phyloP scores from a whole-genome alignment of 2,888 invertebrate species.

The Andrena hattorfiana region DNA sequence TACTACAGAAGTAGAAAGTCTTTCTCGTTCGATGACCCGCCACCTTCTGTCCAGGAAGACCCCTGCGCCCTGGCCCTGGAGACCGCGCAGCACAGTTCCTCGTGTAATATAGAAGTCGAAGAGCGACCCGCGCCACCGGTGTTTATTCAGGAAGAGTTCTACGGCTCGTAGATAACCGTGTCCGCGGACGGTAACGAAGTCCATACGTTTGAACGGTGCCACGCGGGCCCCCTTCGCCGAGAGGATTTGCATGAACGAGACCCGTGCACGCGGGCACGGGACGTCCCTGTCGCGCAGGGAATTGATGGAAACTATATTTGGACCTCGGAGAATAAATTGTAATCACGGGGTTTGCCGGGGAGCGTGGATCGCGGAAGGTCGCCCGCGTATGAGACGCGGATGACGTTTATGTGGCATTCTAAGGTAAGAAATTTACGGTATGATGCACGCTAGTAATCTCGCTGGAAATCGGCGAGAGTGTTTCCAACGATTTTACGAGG shows the following conservation, averaged over 20 bases:
- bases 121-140: constrained; percentile 48
- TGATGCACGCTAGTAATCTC: background rate
- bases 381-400: constrained; percentile 34
- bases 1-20: constrained; percentile 74
- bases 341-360: constrained; percentile 33
- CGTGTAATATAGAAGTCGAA: constrained; percentile 66
- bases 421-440: constrained; percentile 34
- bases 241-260: constrained; percentile 57
- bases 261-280: constrained; percentile 6
- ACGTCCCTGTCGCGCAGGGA: constrained; percentile 26
- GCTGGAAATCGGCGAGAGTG: constrained; percentile 30
- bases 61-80: constrained; percentile 46
- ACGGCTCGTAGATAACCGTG: constrained; percentile 65
- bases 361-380: constrained; percentile 45
- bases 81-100: constrained; percentile 24
- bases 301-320: constrained; percentile 63
- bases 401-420: constrained; percentile 50
- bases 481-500: constrained; percentile 12
- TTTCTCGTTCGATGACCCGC: constrained; percentile 73
- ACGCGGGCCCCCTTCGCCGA: background rate
- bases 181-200: constrained; percentile 63
- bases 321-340: constrained; percentile 54
- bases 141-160: constrained; percentile 67
- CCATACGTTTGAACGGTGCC: constrained; percentile 59
- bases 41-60: constrained; percentile 61